phyloP scores from a whole-genome alignment of 1,140 invertebrate genomes.

The Scylla paramamosain region DNA sequence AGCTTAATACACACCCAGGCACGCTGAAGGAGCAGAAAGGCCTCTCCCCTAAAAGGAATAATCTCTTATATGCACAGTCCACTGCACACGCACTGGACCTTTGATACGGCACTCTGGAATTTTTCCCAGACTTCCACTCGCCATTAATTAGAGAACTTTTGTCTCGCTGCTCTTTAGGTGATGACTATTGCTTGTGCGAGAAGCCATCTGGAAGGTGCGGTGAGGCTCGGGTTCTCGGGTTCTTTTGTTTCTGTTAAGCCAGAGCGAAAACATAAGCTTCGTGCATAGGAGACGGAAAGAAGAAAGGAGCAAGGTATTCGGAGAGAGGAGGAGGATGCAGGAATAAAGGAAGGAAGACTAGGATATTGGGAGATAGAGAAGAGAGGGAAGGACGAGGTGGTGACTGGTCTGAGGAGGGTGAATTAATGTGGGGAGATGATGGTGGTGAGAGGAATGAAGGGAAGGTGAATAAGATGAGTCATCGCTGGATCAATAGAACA shows the following conservation, averaged over 20 bases:
- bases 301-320: neutral
- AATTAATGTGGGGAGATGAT: neutral
- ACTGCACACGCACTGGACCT: neutral
- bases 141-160: conserved; percentile 67
- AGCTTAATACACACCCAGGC: neutral
- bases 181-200: conserved; percentile 39
- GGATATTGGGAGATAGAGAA: neutral
- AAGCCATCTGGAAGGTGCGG: conserved; percentile 35
- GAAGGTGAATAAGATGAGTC: neutral
- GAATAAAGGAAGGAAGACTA: neutral
- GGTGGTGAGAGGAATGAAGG: neutral
- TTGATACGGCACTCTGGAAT: conserved; percentile 2
- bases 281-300: neutral
- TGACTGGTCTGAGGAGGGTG: neutral
- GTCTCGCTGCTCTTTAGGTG: conserved; percentile 37
- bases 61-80: conserved; percentile 22
- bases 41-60: conserved; percentile 13
- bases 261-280: neutral
- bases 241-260: neutral
- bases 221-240: neutral
- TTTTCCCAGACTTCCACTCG: conserved; percentile 36
- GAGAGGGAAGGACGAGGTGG: neutral
- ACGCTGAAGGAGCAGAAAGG: neutral
- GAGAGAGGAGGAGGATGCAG: neutral
- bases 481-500: neutral